Base-by-base conservation (phyloP, 2,888 invertebrate genomes). In the Agrochola lychnidis region DNA sequence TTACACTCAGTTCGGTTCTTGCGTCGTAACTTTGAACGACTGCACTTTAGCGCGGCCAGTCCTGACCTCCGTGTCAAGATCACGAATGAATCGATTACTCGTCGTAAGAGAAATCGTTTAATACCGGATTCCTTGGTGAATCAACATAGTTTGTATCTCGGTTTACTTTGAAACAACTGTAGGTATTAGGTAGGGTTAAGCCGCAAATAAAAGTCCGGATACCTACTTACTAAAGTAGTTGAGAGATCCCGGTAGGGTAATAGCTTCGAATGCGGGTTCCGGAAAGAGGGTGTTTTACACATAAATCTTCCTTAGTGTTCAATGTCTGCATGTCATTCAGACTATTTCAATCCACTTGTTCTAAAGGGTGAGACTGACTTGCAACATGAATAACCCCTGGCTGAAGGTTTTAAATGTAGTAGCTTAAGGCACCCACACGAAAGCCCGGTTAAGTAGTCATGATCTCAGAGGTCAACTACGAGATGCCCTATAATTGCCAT, bases 21-120 rank as follows among this genome's bases (percentile, higher is more conserved):
- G 30, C 10, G 9, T 59, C 36, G 61, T 70, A 45, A 68, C 79
- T 45, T 66, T 70, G 42, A 66, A 45, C 51, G 62, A 57, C 16
- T 73, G 81, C 81, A 73, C 72, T 71, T 36, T 48, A 72, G n/a
- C 61, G 14, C 30, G 4, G 36, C n/a, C n/a, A 64, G 30, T 45
- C 63, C 40, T 73, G 73, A 72, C 67, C 73, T 79, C 63, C 4
- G 40, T 30, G 63, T 59, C 81, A 59, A 79, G 80, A 80, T 30
- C 59, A 51, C 25, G 4, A 66, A 56, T 61, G 48, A 56, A 79
- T 83, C 83, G 83, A 83, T 79, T 83, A 66, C 66, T 48, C 53
- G 53, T 53, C 71, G 66, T 61, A 66, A 83, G 79, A 80, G 56
- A 70, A 70, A 77, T 64, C 25, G 66, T 67, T 10, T 51, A 67